Percentiles rank a stretch among this genome's conserved stretches.
Evolutionary conservation across 37 sponge, comb jelly and placozoan genomes (phyloP).

Genomic region (Ephydatia muelleri): DNA sequence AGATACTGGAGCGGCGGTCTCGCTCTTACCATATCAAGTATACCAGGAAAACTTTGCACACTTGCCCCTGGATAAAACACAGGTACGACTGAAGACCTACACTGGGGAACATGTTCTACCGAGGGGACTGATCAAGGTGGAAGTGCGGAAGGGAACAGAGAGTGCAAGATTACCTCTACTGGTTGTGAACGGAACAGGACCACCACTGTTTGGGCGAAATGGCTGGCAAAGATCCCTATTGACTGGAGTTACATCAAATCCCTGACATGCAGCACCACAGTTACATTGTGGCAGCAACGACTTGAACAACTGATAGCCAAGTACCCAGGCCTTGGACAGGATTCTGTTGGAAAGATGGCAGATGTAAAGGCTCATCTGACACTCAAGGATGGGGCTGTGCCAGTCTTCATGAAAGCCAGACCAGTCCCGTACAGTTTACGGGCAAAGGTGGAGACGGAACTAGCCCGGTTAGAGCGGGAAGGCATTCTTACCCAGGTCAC

Average conservation of each 20-base stretch:
- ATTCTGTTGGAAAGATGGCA: background rate
- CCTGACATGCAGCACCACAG: too few relatives aligned
- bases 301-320: background rate
- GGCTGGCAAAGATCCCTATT: background rate
- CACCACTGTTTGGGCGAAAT: slow-evolving; percentile 9
- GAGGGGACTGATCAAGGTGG: background rate
- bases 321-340: slow-evolving; percentile 4
- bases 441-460: slow-evolving; percentile 19
- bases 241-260: slow-evolving; percentile 11
- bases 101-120: slow-evolving; percentile 9
- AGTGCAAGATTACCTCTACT: background rate
- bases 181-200: background rate
- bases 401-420: slow-evolving; percentile 16
- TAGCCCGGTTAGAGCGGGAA: slow-evolving; percentile 25
- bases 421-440: slow-evolving; percentile 23
- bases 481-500: slow-evolving; percentile 25
- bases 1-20: slow-evolving; percentile 19
- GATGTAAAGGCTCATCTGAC: background rate
- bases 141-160: background rate
- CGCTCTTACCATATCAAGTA: background rate
- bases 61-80: background rate
- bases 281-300: background rate
- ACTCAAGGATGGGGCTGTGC: slow-evolving; percentile 7
- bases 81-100: slow-evolving; percentile 2
- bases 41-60: background rate